phyloP scores from a whole-genome alignment of 2,113 vertebrate species.

The Monopterus albus region DNA sequence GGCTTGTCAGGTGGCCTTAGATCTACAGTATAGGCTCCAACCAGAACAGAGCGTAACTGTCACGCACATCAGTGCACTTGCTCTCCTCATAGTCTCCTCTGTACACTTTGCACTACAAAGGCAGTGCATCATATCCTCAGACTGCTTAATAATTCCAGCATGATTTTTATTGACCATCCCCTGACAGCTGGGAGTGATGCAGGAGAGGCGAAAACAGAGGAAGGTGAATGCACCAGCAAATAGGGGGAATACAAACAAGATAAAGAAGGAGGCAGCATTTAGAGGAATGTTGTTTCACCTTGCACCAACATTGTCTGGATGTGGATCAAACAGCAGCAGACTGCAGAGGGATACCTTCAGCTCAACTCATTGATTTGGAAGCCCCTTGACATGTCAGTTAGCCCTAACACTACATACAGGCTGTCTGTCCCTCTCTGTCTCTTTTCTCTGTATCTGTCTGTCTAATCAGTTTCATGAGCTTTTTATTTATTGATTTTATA shows the following conservation, averaged over 20 bases:
- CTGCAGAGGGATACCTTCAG: conserved; percentile 14
- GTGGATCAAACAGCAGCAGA: conserved; percentile 29
- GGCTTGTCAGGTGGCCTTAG: neutral
- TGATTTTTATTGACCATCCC: conserved; percentile 17
- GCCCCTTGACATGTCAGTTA: conserved; percentile 14
- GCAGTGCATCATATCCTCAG: conserved; percentile 4
- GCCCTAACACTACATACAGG: conserved; percentile 6
- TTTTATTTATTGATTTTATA: neutral
- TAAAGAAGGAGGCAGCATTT: neutral
- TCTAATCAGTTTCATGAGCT: neutral
- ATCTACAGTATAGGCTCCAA: neutral
- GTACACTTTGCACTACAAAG: neutral
- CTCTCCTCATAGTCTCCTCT: neutral
- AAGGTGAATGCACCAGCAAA: neutral
- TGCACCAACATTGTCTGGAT: conserved; percentile 28
- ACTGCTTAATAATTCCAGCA: conserved; percentile 26
- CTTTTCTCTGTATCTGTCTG: neutral
- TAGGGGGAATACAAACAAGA: neutral
- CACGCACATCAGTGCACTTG: conserved; percentile 1
- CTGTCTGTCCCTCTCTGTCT: neutral
- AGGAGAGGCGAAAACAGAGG: conserved; percentile 13
- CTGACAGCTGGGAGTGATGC: conserved; percentile 24
- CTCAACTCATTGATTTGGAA: conserved; percentile 32
- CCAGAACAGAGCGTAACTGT: conserved; percentile 6
- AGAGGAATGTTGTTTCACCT: conserved; percentile 27